phyloP scores from a whole-genome alignment of 2,888 invertebrate species.

The Drosophila atripex region DNA sequence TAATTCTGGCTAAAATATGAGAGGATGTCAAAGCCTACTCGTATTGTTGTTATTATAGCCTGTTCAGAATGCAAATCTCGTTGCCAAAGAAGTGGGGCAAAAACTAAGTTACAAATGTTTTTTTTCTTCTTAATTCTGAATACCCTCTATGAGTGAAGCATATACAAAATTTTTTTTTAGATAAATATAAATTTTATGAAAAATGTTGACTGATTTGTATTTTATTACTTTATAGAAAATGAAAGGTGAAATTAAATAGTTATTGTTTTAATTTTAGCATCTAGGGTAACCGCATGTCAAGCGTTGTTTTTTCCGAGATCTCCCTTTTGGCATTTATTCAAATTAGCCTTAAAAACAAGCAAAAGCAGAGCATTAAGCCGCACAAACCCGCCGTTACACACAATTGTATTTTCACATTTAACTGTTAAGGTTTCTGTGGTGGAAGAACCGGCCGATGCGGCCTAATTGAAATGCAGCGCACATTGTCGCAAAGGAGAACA shows the following conservation, averaged over 20 bases:
- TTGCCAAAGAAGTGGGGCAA: slow-evolving; percentile 53
- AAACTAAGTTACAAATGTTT: slow-evolving; percentile 48
- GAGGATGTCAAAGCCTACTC: slow-evolving; percentile 28
- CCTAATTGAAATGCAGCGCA: slow-evolving; percentile 60
- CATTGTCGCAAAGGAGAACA: slow-evolving; percentile 29
- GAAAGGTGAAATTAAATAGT: background rate
- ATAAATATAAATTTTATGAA: no score
- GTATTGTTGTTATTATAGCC: slow-evolving; percentile 16
- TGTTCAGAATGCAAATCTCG: slow-evolving; percentile 54
- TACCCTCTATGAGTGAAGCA: slow-evolving; percentile 19
- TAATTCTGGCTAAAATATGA: slow-evolving; percentile 59
- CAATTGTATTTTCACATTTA: slow-evolving; percentile 49
- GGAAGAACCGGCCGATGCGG: slow-evolving; percentile 11
- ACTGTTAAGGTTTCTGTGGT: slow-evolving; percentile 51
- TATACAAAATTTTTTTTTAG: no score
- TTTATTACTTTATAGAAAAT: no score
- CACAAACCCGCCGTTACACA: slow-evolving; percentile 20
- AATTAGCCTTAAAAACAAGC: slow-evolving; percentile 54
- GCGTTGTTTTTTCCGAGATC: background rate
- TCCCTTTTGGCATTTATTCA: slow-evolving; percentile 54
- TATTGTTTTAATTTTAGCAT: background rate
- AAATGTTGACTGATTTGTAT: no score
- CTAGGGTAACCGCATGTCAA: slow-evolving; percentile 9
- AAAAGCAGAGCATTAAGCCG: slow-evolving; percentile 47
- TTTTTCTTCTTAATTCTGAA: slow-evolving; percentile 24